Percentiles rank a stretch among this genome's conserved stretches.
Conservation (phyloP, 2,888 invertebrate genomes). For the Tetragnatha montana region DNA sequence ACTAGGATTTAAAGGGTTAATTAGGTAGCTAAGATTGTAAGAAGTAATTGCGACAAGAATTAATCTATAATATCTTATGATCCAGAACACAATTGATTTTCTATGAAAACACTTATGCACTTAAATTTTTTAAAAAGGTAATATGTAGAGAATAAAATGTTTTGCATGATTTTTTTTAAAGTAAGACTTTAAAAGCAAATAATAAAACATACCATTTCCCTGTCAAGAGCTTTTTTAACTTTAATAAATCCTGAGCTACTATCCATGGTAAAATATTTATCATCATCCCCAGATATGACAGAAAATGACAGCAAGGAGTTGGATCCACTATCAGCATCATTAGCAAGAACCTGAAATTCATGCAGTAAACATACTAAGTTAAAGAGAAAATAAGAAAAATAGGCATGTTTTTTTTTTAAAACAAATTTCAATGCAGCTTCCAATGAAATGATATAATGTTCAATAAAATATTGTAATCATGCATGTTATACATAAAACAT, state of each 20-base stretch:
- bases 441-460: not conserved
- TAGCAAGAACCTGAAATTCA: constrained; percentile 81
- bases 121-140: no score
- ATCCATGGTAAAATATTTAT: constrained; percentile 87
- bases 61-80: no score
- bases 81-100: no score
- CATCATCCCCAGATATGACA: constrained; percentile 85
- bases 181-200: not conserved
- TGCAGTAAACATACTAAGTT: constrained; percentile 15
- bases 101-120: no score
- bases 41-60: no score
- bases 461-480: not conserved
- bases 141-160: no score
- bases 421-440: not conserved
- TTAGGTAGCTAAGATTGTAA: no score
- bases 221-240: constrained; percentile 84
- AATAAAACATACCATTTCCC: constrained; percentile 80
- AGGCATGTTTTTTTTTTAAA: not conserved
- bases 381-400: not conserved
- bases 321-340: constrained; percentile 87
- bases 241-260: constrained; percentile 86
- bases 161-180: not conserved
- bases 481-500: not conserved
- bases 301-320: constrained; percentile 87
- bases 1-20: no score